phyloP scores from a whole-genome alignment of 2,888 invertebrate genomes.

The Coelinius sp. region DNA sequence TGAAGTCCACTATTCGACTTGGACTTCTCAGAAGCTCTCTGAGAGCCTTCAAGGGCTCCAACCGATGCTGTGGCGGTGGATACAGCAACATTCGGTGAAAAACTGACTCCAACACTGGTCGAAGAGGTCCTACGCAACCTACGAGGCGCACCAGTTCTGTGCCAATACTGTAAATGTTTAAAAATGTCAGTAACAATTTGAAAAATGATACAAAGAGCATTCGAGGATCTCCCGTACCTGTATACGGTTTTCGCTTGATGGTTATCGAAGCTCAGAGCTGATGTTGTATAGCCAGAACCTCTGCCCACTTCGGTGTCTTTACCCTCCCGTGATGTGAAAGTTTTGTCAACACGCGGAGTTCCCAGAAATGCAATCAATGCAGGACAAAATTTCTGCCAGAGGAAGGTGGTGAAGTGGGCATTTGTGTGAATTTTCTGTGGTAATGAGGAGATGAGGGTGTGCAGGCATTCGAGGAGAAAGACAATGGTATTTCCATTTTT shows the following conservation, averaged over 20 bases:
- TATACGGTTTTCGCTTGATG: slow-evolving; percentile 92
- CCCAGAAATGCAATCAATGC: slow-evolving; percentile 90
- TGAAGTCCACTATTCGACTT: slow-evolving; percentile 83
- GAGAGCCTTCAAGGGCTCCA: slow-evolving; percentile 87
- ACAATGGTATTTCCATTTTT: slow-evolving; percentile 78
- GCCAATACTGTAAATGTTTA: slow-evolving; percentile 79
- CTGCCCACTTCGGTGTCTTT: slow-evolving; percentile 73
- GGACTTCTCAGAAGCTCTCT: slow-evolving; percentile 86
- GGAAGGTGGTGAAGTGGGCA: slow-evolving; percentile 87
- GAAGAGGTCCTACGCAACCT: slow-evolving; percentile 87
- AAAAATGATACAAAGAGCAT: neutral
- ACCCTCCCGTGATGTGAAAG: slow-evolving; percentile 79
- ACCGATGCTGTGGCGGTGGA: slow-evolving; percentile 87
- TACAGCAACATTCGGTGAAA: slow-evolving; percentile 94
- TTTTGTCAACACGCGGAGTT: slow-evolving; percentile 87
- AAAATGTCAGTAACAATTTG: too few relatives aligned
- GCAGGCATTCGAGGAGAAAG: slow-evolving; percentile 88
- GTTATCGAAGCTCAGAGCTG: slow-evolving; percentile 83
- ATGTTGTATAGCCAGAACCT: slow-evolving; percentile 80
- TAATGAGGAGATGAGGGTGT: slow-evolving; percentile 86
- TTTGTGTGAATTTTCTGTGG: slow-evolving; percentile 88
- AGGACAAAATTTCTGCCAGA: slow-evolving; percentile 95
- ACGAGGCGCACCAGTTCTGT: slow-evolving; percentile 90
- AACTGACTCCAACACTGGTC: slow-evolving; percentile 92
- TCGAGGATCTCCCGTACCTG: slow-evolving; percentile 76